phyloP scores from a whole-genome alignment of 2,888 invertebrate species.

The Hypomecis punctinalis region DNA sequence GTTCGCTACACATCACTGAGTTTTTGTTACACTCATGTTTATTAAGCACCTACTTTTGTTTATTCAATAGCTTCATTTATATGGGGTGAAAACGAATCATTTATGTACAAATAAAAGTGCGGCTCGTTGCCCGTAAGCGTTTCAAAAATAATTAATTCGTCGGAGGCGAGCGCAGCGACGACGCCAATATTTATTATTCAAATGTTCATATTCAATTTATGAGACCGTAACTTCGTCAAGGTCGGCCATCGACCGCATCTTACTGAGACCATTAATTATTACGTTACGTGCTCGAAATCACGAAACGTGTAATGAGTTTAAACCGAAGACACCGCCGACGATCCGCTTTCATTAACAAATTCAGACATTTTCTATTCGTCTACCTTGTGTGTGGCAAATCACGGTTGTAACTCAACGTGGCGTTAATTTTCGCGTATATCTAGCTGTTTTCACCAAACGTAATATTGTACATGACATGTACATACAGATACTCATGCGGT shows the following conservation, averaged over 20 bases:
- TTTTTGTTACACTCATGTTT: conserved; percentile 39
- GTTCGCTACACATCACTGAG: conserved; percentile 43
- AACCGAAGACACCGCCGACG: conserved; percentile 14
- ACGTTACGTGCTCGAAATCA: conserved; percentile 34
- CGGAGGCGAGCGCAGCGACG: conserved; percentile 45
- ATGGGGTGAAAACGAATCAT: conserved; percentile 20
- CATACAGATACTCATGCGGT: no score
- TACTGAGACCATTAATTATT: conserved; percentile 39
- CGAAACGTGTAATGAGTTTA: conserved; percentile 33
- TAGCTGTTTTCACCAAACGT: not conserved
- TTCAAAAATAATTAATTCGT: conserved; percentile 52
- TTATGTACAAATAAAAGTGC: conserved; percentile 24
- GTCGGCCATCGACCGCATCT: conserved; percentile 38
- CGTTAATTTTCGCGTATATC: not conserved
- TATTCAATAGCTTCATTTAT: conserved; percentile 32
- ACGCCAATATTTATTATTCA: conserved; percentile 58
- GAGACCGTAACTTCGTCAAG: conserved; percentile 45
- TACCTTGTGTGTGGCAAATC: not conserved
- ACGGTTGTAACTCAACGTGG: not conserved
- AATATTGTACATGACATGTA: no score
- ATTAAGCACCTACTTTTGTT: conserved; percentile 33
- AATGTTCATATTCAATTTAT: conserved; percentile 52
- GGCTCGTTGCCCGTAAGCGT: conserved; percentile 32
- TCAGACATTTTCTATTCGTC: conserved; percentile 3
- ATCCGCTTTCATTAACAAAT: conserved; percentile 41